phyloP scores from a whole-genome alignment of 2,113 vertebrate species.

The Euleptes europaea region DNA sequence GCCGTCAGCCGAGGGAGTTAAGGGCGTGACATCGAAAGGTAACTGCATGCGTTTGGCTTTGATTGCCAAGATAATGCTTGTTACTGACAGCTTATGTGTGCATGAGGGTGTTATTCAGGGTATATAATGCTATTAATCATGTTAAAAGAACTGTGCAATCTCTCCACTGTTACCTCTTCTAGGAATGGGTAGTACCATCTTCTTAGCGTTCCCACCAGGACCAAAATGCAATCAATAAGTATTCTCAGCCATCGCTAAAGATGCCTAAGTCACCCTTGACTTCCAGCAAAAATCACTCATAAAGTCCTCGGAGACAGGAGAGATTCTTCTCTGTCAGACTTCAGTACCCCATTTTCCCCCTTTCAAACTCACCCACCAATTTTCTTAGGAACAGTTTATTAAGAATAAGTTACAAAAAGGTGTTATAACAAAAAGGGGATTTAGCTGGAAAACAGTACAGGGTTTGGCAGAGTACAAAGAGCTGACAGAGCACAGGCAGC shows the following conservation, averaged over 20 bases:
- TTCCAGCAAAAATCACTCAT: too few relatives aligned
- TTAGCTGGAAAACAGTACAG: not conserved
- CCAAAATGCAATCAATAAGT: too few relatives aligned
- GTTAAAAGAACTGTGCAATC: not conserved
- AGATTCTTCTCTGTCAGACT: too few relatives aligned
- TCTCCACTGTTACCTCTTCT: too few relatives aligned
- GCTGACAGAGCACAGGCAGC: not conserved
- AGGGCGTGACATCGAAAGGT: not conserved
- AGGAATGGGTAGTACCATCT: too few relatives aligned
- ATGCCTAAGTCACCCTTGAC: too few relatives aligned
- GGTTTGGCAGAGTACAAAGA: not conserved
- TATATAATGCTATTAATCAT: not conserved
- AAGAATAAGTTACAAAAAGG: conserved; percentile 34
- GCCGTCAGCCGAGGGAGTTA: not conserved
- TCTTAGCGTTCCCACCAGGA: too few relatives aligned
- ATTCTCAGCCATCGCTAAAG: too few relatives aligned
- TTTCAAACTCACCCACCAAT: not conserved
- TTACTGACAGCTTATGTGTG: too few relatives aligned
- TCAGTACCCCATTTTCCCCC: too few relatives aligned
- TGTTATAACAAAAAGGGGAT: conserved; percentile 4
- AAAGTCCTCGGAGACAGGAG: not conserved
- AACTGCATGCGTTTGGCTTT: not conserved
- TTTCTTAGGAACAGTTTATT: conserved; percentile 51
- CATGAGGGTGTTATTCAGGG: not conserved
- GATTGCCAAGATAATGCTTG: not conserved